These are phyloP conservation scores for Percopsis transmontana DNA, from an alignment of 2,113 vertebrate genomes.

Conservation along the genomic window DNA sequence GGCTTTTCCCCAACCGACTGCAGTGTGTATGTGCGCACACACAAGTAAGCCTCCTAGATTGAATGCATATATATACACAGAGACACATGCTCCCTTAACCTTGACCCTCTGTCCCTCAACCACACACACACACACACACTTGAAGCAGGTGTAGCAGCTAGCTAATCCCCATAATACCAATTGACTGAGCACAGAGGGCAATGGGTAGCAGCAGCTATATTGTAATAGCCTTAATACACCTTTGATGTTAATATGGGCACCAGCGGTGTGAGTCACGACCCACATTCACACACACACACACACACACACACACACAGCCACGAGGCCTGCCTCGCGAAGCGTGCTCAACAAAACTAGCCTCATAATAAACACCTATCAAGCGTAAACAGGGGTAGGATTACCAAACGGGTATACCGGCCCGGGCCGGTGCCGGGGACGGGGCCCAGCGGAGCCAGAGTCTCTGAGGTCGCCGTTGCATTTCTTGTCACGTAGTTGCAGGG, in stretches of 20 bases:
- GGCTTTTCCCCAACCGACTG: slow-evolving; percentile 56
- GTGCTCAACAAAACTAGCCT: background rate
- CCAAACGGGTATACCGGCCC: too few species aligned
- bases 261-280: background rate
- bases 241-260: too few species aligned
- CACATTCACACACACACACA: background rate
- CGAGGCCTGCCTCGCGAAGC: background rate
- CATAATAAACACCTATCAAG: background rate
- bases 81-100: slow-evolving; percentile 4
- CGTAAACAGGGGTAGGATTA: too few species aligned
- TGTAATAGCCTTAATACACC: too few species aligned
- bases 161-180: slow-evolving; percentile 32
- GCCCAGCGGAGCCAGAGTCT: too few species aligned
- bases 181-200: slow-evolving; percentile 4
- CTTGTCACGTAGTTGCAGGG: too few species aligned
- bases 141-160: background rate
- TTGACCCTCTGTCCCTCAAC: slow-evolving; percentile 32
- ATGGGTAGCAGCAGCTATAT: slow-evolving; percentile 32
- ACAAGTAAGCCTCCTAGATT: slow-evolving; percentile 7
- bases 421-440: too few species aligned
- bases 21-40: slow-evolving; percentile 13
- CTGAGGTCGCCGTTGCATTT: too few species aligned
- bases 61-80: background rate
- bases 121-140: slow-evolving; percentile 14
- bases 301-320: slow-evolving; percentile 1